Evolutionary conservation across 2,888 invertebrate species (phyloP).

Genomic region (Drosophila falleni): DNA sequence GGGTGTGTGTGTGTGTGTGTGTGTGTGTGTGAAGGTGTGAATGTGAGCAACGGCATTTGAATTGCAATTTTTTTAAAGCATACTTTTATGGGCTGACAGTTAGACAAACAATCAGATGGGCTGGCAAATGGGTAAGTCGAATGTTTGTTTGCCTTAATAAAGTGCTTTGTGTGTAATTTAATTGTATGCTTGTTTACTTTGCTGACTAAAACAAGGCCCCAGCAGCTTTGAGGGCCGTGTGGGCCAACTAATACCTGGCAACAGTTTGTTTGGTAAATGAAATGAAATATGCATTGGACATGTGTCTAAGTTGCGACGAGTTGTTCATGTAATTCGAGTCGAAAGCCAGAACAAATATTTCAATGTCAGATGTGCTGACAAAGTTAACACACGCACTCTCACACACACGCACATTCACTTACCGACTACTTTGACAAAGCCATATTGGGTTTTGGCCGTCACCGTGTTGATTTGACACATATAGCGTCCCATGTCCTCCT

Average conservation of each 20-base stretch:
- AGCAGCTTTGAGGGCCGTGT: constrained; percentile 5
- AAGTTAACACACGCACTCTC: constrained; percentile 30
- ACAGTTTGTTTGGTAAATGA: constrained; percentile 61
- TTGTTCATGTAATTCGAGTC: constrained; percentile 41
- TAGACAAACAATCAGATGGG: not conserved
- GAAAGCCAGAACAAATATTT: constrained; percentile 59
- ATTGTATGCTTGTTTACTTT: constrained; percentile 53
- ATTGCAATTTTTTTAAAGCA: constrained; percentile 56
- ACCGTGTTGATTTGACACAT: constrained; percentile 98
- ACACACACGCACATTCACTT: constrained; percentile 79
- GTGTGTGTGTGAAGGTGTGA: constrained; percentile 22
- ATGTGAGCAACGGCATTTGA: constrained; percentile 39
- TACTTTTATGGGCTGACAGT: constrained; percentile 37
- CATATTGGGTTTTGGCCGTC: constrained; percentile 96
- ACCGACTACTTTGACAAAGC: constrained; percentile 97
- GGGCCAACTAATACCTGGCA: constrained; percentile 51
- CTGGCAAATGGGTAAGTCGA: constrained; percentile 3
- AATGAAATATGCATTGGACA: constrained; percentile 76
- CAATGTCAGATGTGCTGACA: constrained; percentile 58
- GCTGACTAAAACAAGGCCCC: constrained; percentile 34
- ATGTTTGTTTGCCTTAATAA: constrained; percentile 60
- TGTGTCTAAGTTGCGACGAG: constrained; percentile 59
- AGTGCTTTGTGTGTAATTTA: constrained; percentile 62
- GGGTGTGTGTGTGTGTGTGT: not conserved
- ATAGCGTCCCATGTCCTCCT: constrained; percentile 96